Percentiles rank a stretch among this genome's conserved stretches.
Evolutionary conservation across 2,113 vertebrate species (phyloP).

Genomic region (Epinephelus cyanopodus): DNA sequence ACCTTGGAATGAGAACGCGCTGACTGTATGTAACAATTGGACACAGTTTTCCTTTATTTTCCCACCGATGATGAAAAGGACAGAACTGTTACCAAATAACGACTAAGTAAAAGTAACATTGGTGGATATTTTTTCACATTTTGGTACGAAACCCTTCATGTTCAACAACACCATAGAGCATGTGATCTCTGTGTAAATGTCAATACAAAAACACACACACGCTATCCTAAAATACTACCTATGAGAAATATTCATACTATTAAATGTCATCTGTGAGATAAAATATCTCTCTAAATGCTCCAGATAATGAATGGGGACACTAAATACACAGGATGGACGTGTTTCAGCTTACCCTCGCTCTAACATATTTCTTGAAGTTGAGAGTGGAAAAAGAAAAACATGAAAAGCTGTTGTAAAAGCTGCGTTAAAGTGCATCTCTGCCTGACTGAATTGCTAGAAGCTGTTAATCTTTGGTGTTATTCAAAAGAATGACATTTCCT

Average conservation of each 20-base stretch:
- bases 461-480: slow-evolving; percentile 11
- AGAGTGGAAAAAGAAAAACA: slow-evolving; percentile 56
- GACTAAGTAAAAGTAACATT: background rate
- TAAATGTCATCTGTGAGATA: background rate
- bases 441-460: background rate
- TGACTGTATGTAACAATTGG: background rate
- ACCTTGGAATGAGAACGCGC: no score
- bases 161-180: background rate
- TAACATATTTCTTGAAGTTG: slow-evolving; percentile 91
- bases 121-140: slow-evolving; percentile 60
- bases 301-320: slow-evolving; percentile 33
- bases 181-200: slow-evolving; percentile 20
- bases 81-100: background rate
- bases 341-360: slow-evolving; percentile 87
- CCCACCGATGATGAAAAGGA: background rate
- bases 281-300: slow-evolving; percentile 18
- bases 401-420: slow-evolving; percentile 34
- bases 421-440: slow-evolving; percentile 10
- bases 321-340: slow-evolving; percentile 42
- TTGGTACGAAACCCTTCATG: slow-evolving; percentile 54
- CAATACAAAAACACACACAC: slow-evolving; percentile 31
- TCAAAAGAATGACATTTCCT: slow-evolving; percentile 5
- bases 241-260: slow-evolving; percentile 2
- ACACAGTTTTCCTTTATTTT: background rate
- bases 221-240: background rate